Percentiles rank a stretch among this genome's conserved stretches.
Evolutionary conservation across 2,888 invertebrate species (phyloP).

Genomic region (Leptopilina drosophilae): DNA sequence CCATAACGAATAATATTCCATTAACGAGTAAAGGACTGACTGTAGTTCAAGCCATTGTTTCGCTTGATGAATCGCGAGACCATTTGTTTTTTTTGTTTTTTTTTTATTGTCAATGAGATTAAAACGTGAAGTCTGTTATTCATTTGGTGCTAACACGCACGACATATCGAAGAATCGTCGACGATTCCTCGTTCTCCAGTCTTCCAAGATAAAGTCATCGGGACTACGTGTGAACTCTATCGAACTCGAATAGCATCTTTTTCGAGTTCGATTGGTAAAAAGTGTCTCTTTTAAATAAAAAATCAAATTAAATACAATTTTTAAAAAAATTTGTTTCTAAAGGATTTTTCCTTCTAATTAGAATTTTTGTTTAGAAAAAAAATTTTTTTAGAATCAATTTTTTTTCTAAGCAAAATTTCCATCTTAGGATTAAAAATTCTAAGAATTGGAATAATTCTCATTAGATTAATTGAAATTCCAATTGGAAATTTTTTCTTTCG

Average conservation of each 20-base stretch:
- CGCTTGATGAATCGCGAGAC: constrained; percentile 7
- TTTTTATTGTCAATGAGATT: constrained; percentile 26
- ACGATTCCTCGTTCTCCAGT: constrained; percentile 26
- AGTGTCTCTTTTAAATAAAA: background rate
- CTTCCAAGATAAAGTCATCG: constrained; percentile 36
- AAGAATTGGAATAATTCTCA: too few relatives aligned
- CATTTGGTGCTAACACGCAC: constrained; percentile 32
- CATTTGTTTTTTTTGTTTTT: background rate
- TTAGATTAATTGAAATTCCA: too few relatives aligned
- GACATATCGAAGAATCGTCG: constrained; percentile 26
- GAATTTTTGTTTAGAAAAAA: too few relatives aligned
- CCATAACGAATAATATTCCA: constrained; percentile 24
- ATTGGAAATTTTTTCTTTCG: background rate
- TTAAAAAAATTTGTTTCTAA: background rate
- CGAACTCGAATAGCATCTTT: background rate
- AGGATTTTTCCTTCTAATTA: too few relatives aligned
- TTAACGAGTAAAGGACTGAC: constrained; percentile 31
- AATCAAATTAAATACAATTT: background rate
- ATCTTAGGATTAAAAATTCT: background rate
- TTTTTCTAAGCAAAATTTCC: background rate
- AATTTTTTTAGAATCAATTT: background rate
- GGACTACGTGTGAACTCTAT: constrained; percentile 3
- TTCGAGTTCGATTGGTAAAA: constrained; percentile 11
- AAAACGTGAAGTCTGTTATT: constrained; percentile 2
- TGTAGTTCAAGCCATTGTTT: constrained; percentile 26